These are phyloP conservation scores for Nanorana parkeri DNA, from an alignment of 2,113 vertebrate species.

Conservation along the genomic window DNA sequence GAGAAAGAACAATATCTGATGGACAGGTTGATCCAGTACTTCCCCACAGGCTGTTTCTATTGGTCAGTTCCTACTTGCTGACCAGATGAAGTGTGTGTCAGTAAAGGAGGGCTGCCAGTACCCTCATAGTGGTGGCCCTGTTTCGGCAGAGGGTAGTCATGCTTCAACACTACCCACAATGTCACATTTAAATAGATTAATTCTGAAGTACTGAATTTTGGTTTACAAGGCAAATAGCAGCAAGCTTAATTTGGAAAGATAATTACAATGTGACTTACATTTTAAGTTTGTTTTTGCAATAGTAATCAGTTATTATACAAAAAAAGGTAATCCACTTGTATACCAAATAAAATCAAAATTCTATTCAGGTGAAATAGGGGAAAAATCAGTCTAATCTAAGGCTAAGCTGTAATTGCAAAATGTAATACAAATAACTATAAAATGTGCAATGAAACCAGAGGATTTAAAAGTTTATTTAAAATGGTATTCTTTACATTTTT, in stretches of 20 bases:
- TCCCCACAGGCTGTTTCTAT: no score
- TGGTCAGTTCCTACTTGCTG: no score
- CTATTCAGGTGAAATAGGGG: background rate
- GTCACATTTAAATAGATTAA: no score
- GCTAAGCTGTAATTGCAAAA: background rate
- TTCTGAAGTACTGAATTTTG: slow-evolving; percentile 68
- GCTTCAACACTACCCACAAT: no score
- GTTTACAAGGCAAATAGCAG: slow-evolving; percentile 62
- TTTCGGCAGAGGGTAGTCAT: no score
- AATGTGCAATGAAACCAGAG: background rate
- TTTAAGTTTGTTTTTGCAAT: slow-evolving; percentile 60
- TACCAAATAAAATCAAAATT: background rate
- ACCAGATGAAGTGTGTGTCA: no score
- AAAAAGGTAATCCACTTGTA: background rate
- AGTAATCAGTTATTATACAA: slow-evolving; percentile 49
- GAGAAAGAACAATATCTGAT: no score
- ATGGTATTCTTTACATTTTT: background rate
- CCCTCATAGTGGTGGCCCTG: no score
- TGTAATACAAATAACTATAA: background rate
- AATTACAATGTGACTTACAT: slow-evolving; percentile 69
- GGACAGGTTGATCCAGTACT: no score
- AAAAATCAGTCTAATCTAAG: background rate
- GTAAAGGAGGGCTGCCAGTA: no score
- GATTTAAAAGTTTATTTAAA: background rate
- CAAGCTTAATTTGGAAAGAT: slow-evolving; percentile 69